These are phyloP conservation scores for Aphelenchoides fujianensis DNA, from an alignment of 1,140 invertebrate species.

Conservation along the genomic window DNA sequence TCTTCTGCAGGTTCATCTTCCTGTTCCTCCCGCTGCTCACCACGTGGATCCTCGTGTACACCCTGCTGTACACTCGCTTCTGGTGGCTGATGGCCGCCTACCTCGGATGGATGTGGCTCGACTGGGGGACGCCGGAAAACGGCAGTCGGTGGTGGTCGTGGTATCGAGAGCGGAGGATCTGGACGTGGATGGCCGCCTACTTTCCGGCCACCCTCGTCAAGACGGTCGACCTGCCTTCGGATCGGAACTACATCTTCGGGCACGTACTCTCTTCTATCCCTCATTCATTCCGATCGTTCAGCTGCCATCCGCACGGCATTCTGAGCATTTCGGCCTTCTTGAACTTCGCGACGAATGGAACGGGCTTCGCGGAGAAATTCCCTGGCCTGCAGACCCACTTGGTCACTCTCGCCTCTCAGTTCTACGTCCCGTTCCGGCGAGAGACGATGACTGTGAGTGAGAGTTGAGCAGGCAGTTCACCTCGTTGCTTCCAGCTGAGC, in stretches of 20 bases:
- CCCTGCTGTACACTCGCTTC: slow-evolving; percentile 15
- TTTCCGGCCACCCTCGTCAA: slow-evolving; percentile 44
- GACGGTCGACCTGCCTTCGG: slow-evolving; percentile 63
- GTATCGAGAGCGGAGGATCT: slow-evolving; percentile 25
- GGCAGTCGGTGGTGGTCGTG: slow-evolving; percentile 27
- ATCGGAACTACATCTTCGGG: slow-evolving; percentile 64
- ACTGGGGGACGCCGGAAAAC: slow-evolving; percentile 28
- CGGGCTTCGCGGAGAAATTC: slow-evolving; percentile 73
- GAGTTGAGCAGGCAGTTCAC: not conserved
- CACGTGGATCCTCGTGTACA: slow-evolving; percentile 19
- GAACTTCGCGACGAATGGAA: slow-evolving; percentile 74
- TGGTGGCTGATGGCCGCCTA: slow-evolving; percentile 28
- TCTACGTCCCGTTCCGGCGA: slow-evolving; percentile 76
- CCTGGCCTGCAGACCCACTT: slow-evolving; percentile 74
- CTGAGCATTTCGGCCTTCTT: slow-evolving; percentile 41
- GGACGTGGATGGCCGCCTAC: not conserved
- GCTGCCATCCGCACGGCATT: slow-evolving; percentile 79
- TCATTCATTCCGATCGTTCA: slow-evolving; percentile 49
- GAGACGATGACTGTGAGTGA: slow-evolving; percentile 67
- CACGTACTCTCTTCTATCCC: slow-evolving; percentile 69
- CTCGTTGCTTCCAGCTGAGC: not conserved
- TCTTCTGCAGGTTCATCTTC: slow-evolving; percentile 29
- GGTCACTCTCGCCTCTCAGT: slow-evolving; percentile 76
- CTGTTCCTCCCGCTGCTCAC: slow-evolving; percentile 10
- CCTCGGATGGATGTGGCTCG: slow-evolving; percentile 33